These are phyloP conservation scores for Colletes collaris DNA, from an alignment of 2,888 invertebrate species.

Conservation along the genomic window DNA sequence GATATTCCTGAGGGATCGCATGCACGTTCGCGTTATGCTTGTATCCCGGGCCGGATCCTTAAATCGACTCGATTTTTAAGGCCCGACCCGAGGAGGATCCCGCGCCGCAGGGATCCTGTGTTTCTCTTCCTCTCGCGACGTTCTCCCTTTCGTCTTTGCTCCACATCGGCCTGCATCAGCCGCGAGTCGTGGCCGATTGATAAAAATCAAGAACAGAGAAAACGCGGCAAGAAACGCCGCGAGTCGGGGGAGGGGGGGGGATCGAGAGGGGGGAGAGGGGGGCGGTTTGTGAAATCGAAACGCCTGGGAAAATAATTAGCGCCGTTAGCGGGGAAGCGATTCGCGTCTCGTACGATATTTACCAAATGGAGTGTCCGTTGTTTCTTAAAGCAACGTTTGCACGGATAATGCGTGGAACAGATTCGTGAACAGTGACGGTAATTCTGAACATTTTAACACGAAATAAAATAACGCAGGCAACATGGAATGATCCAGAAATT, in stretches of 20 bases:
- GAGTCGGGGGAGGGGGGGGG: background rate
- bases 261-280: background rate
- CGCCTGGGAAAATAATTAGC: slow-evolving; percentile 25
- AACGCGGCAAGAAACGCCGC: slow-evolving; percentile 5
- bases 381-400: too few species aligned
- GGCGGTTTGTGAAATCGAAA: slow-evolving; percentile 30
- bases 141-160: slow-evolving; percentile 75
- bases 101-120: slow-evolving; percentile 79
- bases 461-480: too few species aligned
- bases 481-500: too few species aligned
- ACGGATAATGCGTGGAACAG: too few species aligned
- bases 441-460: too few species aligned
- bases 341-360: background rate
- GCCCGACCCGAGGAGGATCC: slow-evolving; percentile 69
- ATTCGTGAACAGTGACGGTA: too few species aligned
- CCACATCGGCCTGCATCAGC: slow-evolving; percentile 59
- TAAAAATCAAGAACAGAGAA: slow-evolving; percentile 59
- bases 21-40: slow-evolving; percentile 62
- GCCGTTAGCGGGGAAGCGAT: background rate
- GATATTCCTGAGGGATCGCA: slow-evolving; percentile 68
- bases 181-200: slow-evolving; percentile 61
- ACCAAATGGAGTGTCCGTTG: background rate
- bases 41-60: slow-evolving; percentile 73
- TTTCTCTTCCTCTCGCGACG: slow-evolving; percentile 79
- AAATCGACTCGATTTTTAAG: slow-evolving; percentile 79